Evolutionary conservation across 2,888 invertebrate genomes (phyloP).

Genomic region (Tinea pellionella): DNA sequence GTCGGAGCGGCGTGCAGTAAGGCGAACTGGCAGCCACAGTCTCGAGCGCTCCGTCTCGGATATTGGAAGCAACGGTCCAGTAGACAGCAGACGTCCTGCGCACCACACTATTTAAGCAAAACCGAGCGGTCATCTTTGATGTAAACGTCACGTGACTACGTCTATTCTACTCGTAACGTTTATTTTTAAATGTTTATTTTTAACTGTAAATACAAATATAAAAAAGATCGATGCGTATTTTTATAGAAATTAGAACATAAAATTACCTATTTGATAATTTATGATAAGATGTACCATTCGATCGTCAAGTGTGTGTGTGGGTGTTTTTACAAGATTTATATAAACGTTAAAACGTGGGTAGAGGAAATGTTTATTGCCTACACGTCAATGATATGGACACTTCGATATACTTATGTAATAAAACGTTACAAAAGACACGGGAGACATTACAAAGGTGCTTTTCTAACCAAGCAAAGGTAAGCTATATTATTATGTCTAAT

Average conservation of each 20-base stretch:
- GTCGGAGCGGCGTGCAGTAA: slow-evolving; percentile 86
- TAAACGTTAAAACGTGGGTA: neutral
- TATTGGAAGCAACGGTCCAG: slow-evolving; percentile 92
- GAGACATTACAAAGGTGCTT: neutral
- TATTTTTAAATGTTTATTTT: neutral
- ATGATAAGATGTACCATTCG: neutral
- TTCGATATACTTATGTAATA: neutral
- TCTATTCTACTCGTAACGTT: neutral
- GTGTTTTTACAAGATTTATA: neutral
- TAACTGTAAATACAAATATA: neutral
- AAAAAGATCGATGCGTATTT: neutral
- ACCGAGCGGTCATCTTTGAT: slow-evolving; percentile 1
- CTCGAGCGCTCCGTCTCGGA: slow-evolving; percentile 81
- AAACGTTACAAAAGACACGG: neutral
- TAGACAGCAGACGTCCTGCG: slow-evolving; percentile 86
- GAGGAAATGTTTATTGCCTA: neutral
- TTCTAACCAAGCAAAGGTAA: neutral
- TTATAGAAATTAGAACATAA: neutral
- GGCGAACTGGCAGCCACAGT: slow-evolving; percentile 92
- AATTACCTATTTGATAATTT: slow-evolving; percentile 3
- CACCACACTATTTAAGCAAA: slow-evolving; percentile 46
- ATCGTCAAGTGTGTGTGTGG: neutral
- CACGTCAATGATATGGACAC: neutral
- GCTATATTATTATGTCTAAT: neutral
- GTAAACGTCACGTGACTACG: neutral